Percentiles rank a stretch among this genome's conserved stretches.
phyloP scores from a whole-genome alignment of 2,113 vertebrate genomes.

The Oreochromis tanganicae region DNA sequence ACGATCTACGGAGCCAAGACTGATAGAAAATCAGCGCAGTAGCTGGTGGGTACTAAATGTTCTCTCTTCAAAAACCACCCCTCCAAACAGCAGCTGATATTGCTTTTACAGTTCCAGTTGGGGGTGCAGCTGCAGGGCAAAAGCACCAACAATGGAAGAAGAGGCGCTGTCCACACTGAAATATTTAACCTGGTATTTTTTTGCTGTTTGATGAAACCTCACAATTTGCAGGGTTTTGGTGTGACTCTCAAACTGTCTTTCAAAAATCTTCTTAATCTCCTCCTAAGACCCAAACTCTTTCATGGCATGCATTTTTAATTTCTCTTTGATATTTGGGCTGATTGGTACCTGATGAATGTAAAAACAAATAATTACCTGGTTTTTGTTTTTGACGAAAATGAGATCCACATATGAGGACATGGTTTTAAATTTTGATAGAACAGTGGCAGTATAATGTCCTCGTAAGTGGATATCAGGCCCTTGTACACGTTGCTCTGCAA shows the following conservation, averaged over 20 bases:
- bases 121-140: not conserved
- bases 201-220: not conserved
- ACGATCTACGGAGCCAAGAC: not conserved
- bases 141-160: not conserved
- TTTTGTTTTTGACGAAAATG: not conserved
- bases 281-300: fast-evolving
- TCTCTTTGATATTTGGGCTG: fast-evolving
- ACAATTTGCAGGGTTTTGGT: not conserved
- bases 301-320: not conserved
- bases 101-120: not conserved
- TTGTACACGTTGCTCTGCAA: not conserved
- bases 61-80: not conserved
- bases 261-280: not conserved
- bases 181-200: not conserved
- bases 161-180: not conserved
- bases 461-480: no score
- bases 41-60: not conserved
- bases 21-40: not conserved
- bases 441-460: no score
- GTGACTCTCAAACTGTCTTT: fast-evolving
- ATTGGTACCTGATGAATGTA: not conserved
- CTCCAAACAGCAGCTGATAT: fast-evolving
- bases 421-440: no score
- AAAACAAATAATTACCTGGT: not conserved
- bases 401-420: not conserved